Evolutionary conservation across 2,797 vertebrate genomes (phyloP).

Genomic region (Bradypodion pumilum): DNA sequence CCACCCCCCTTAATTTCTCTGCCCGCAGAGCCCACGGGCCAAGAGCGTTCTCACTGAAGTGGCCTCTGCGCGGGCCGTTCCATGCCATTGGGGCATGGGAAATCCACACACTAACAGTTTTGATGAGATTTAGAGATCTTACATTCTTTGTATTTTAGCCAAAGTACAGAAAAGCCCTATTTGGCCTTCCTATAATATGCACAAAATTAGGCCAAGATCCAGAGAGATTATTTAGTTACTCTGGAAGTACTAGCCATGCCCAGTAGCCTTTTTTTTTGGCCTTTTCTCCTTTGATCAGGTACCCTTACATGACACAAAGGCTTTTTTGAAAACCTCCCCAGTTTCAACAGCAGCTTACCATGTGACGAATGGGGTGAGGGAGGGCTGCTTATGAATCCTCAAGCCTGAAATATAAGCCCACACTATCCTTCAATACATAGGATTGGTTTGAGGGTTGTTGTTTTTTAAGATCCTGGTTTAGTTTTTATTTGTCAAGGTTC

Average conservation of each 20-base stretch:
- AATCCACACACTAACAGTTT: no score
- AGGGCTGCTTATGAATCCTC: not conserved
- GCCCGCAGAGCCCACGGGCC: no score
- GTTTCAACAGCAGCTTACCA: not conserved
- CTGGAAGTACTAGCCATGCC: not conserved
- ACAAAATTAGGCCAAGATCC: not conserved
- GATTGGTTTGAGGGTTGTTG: not conserved
- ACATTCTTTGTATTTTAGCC: not conserved
- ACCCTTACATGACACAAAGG: not conserved
- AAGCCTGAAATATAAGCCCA: not conserved
- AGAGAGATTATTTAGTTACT: not conserved
- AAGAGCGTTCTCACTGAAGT: no score
- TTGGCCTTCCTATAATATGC: not conserved
- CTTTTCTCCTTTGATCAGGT: not conserved
- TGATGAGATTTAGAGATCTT: not conserved
- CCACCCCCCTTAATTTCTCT: no score
- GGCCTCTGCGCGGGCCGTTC: no score
- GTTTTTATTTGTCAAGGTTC: not conserved
- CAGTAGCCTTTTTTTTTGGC: no score
- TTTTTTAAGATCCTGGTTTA: not conserved
- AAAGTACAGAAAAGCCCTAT: not conserved
- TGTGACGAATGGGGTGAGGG: accelerated
- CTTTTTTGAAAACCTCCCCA: not conserved
- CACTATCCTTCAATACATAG: not conserved
- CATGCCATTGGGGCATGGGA: no score